Evolutionary conservation across 1,140 invertebrate genomes (phyloP), one percentile per base, ranked within the genome.

Genomic region (Euura lappo): DNA sequence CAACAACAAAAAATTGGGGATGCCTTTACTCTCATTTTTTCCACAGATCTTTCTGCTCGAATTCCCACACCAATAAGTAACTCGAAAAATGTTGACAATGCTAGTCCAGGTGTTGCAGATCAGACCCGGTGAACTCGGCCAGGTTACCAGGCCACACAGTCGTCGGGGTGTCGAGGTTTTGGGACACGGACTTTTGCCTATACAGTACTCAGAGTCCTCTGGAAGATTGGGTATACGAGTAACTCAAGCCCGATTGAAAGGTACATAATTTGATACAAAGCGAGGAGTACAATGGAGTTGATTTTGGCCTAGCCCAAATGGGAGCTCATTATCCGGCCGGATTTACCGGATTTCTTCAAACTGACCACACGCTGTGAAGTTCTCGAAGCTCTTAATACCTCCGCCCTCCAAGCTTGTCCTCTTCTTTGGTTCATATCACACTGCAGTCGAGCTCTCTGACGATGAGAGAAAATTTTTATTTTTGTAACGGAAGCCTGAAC

Each of bases 281-380:
- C 51, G 13, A n/a, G 8, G 51, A n/a, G 13, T n/a, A 60, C 51
- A 60, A 60, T 60, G 51, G 51, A 60, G 8, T 60, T 60, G 51
- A 60, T 60, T 60, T 60, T n/a, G 51, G 11, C 11, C 7, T 47
- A 3, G 5, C n/a, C 8, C 81, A 80, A 84, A 86, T 77, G 75
- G 78, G 74, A 79, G 80, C 79, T 86, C 80, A 83, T 85, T 85
- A 85, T 80, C 78, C 79, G 72, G 69, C 60, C 72, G 69, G 72
- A 70, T 78, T 70, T 42, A 45, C 71, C 51, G 72, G 69, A 68
- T 66, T 70, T 71, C 75, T 77, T 43, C 13, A 28, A 28, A n/a
- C 3, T 11, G 77, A 75, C 76, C 28, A 73, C 81, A 81, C 65
- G 76, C 72, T 71, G 81, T 60, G 79, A 75, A 28, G 28, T 66